phyloP scores from a whole-genome alignment of 2,797 vertebrate genomes.

The Argentina silus region DNA sequence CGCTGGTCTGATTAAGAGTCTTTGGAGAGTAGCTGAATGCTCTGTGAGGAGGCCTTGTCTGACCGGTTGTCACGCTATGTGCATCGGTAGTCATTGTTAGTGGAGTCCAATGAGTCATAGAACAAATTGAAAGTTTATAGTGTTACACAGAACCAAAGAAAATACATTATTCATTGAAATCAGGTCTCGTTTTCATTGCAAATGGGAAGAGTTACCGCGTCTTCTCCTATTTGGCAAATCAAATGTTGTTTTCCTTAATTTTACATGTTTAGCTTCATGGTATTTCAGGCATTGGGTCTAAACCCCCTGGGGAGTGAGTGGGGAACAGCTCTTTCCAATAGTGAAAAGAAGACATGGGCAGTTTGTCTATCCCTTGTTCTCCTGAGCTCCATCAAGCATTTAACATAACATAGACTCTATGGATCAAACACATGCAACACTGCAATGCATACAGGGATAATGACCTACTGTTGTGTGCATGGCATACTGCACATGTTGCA shows the following conservation, averaged over 20 bases:
- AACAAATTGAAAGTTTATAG: constrained; percentile 40
- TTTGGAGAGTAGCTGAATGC: constrained; percentile 59
- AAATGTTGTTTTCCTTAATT: constrained; percentile 50
- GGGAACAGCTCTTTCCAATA: constrained; percentile 29
- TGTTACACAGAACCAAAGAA: constrained; percentile 46
- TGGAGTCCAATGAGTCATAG: constrained; percentile 49
- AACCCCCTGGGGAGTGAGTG: constrained; percentile 11
- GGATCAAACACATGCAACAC: constrained; percentile 46
- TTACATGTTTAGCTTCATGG: constrained; percentile 39
- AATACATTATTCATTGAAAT: constrained; percentile 42
- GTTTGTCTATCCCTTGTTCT: constrained; percentile 51
- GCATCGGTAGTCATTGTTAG: constrained; percentile 50
- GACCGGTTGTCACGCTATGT: constrained; percentile 55
- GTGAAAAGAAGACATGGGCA: constrained; percentile 27
- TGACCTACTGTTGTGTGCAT: constrained; percentile 53
- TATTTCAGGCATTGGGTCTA: constrained; percentile 19
- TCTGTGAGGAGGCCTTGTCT: constrained; percentile 45
- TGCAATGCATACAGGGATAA: constrained; percentile 38
- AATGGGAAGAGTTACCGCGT: constrained; percentile 48
- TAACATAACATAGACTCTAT: constrained; percentile 38
- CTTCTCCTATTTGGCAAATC: constrained; percentile 40
- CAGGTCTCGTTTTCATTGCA: constrained; percentile 47
- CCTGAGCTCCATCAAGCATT: constrained; percentile 46
- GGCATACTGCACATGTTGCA: constrained; percentile 27
- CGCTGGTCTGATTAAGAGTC: constrained; percentile 66